Evolutionary conservation across 2,797 vertebrate genomes (phyloP).

Genomic region (Phoeniculus purpureus): DNA sequence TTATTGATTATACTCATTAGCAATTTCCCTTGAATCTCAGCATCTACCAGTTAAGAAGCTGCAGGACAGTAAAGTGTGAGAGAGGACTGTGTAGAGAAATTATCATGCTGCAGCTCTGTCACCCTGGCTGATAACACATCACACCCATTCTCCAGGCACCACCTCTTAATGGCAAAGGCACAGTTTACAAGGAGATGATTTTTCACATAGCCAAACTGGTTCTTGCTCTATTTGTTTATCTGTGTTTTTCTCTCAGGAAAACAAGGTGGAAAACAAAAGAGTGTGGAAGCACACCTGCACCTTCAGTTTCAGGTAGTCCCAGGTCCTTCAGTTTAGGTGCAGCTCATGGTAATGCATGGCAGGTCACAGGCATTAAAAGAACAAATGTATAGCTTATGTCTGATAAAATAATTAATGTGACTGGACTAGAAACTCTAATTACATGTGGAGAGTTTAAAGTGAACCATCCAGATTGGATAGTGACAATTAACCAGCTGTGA

Average conservation of each 20-base stretch:
- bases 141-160: not conserved
- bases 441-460: not conserved
- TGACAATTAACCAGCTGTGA: slow-evolving; percentile 56
- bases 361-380: not conserved
- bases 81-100: not conserved
- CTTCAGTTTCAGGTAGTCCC: not conserved
- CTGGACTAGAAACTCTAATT: slow-evolving; percentile 10
- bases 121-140: not conserved
- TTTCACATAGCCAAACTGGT: not conserved
- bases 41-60: not conserved
- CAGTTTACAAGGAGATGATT: not conserved
- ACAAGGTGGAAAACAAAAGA: not conserved
- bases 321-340: not conserved
- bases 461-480: slow-evolving; percentile 20
- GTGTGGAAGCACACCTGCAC: not conserved
- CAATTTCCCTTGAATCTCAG: not conserved
- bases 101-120: not conserved
- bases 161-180: not conserved
- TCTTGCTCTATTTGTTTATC: not conserved
- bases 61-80: not conserved
- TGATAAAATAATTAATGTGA: slow-evolving; percentile 8
- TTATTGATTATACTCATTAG: not conserved
- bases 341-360: not conserved
- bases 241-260: not conserved
- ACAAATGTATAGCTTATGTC: not conserved